Evolutionary conservation across 2,888 invertebrate genomes (phyloP), one percentile per base, ranked within the genome.

Genomic region (Eupithecia vulgata): DNA sequence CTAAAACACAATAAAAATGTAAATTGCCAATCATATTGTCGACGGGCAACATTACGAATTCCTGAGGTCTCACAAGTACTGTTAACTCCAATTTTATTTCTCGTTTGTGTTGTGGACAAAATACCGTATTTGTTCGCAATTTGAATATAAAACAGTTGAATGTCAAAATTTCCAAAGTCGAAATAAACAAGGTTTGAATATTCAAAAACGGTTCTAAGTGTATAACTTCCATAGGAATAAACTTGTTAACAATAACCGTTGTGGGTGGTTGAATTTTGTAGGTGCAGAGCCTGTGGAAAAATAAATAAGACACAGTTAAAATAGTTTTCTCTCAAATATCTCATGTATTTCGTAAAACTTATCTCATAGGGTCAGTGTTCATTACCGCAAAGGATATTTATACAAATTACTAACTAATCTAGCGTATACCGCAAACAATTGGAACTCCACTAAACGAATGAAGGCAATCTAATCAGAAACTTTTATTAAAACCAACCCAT

Each of bases 21-120:
- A 84, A 85, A 86, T 85, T 85, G 86, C 82, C 84, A 84, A 84
- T 86, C 84, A 86, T 82, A 84, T 83, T 80, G 85, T 78, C 77
- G 75, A 76, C 78, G 78, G 79, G 77, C 77, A 76, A 74, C 77
- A 82, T 83, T 79, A 64, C 78, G 74, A 79, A 83, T 81, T 78
- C 71, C 77, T 68, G 70, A 61, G 81, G 77, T 80, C 78, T 76
- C 76, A 66, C 72, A 76, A 76, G 78, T 77, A 77, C 76, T 74
- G 71, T 73, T 76, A 72, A 81, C 78, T 70, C 64, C 40, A 30
- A 78, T 79, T 77, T 78, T 72, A 72, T 73, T 71, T 70, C 35
- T 37, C 72, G 65, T 21, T 34, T 61, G 67, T 67, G 72, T 57
- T 69, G 72, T 6, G 45, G 42, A n/a, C 5, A 17, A 37, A 35